Evolutionary conservation across 1,140 invertebrate genomes (phyloP), one percentile per base, ranked within the genome.

Genomic region (Odontomachus brunneus): DNA sequence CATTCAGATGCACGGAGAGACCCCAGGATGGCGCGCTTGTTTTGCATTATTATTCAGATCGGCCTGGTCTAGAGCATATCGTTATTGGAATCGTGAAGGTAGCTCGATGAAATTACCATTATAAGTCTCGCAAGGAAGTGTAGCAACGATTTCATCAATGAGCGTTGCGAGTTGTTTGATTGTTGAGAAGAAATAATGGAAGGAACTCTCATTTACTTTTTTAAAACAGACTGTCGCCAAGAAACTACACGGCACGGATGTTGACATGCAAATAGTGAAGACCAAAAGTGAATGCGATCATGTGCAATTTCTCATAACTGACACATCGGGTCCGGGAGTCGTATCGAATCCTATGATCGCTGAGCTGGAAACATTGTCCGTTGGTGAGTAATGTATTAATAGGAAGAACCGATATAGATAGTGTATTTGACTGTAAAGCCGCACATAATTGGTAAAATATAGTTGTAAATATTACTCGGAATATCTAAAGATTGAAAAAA

Each of bases 81-180:
- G 98, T 99, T 81, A 98, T 98, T 89, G 98, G 98, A 29, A 98
- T 98, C 86, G 98, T 99, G 5, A 99, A 98, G 96, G 98, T 11
- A 24, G 9, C 11, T 9, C 15, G 19, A 11, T 74, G 24, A 59
- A 78, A 80, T 44, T 71, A n/a, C 12, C 12, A 59, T 69, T 57
- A 11, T 17, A 29, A 24, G 17, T 66, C 26, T 66, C 12, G 5
- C 3, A 11, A 29, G n/a, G 48, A 15, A 69, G 15, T 7, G 14
- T 24, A 66, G 17, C 15, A 9, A 57, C 22, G 9, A 59, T 59
- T 80, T 75, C 29, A 22, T 59, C 17, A 49, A 17, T 44, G 15
- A 19, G 51, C 29, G 11, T 57, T 22, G 11, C 12, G 38, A 17
- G 26, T 17, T n/a, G 17, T 29, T 69, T 7, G 12, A 29, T 15